Evolutionary conservation across 2,113 vertebrate species (phyloP).

Genomic region (Cynopterus brachyotis): DNA sequence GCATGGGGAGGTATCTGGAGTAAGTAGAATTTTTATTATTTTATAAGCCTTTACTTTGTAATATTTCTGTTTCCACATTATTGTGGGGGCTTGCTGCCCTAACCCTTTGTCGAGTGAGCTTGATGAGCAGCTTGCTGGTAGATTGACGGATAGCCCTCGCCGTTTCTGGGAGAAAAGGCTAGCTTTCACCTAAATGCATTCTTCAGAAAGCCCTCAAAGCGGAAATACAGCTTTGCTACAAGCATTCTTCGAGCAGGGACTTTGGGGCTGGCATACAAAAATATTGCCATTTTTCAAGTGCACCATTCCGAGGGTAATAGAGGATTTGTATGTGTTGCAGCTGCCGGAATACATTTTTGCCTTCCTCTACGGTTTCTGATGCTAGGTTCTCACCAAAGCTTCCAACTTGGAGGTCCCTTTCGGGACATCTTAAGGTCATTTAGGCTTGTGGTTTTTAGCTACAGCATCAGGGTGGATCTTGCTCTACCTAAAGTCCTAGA

Average conservation of each 20-base stretch:
- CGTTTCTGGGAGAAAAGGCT: conserved; percentile 79
- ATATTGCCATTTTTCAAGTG: conserved; percentile 74
- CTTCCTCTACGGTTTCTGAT: not conserved
- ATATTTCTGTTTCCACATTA: conserved; percentile 91
- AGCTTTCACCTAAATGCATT: conserved; percentile 77
- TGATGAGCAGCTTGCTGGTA: conserved; percentile 81
- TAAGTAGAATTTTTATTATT: conserved; percentile 96
- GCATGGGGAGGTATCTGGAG: conserved; percentile 89
- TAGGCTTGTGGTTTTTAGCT: not conserved
- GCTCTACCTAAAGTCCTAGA: not conserved
- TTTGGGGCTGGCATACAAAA: conserved; percentile 71
- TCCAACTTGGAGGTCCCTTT: not conserved
- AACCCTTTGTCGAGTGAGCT: conserved; percentile 85
- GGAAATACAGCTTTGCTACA: conserved; percentile 78
- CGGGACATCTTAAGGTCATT: not conserved
- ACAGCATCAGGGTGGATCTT: not conserved
- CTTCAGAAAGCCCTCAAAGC: conserved; percentile 76
- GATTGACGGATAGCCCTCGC: conserved; percentile 82
- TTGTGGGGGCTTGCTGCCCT: conserved; percentile 85
- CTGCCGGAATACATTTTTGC: not conserved
- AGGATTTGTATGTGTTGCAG: conserved; percentile 55
- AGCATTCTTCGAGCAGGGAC: conserved; percentile 67
- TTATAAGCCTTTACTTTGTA: conserved; percentile 95
- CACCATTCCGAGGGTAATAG: conserved; percentile 56
- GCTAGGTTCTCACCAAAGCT: not conserved